These are phyloP conservation scores for Dissostichus mawsoni DNA, from an alignment of 2,113 vertebrate species.

Conservation along the genomic window DNA sequence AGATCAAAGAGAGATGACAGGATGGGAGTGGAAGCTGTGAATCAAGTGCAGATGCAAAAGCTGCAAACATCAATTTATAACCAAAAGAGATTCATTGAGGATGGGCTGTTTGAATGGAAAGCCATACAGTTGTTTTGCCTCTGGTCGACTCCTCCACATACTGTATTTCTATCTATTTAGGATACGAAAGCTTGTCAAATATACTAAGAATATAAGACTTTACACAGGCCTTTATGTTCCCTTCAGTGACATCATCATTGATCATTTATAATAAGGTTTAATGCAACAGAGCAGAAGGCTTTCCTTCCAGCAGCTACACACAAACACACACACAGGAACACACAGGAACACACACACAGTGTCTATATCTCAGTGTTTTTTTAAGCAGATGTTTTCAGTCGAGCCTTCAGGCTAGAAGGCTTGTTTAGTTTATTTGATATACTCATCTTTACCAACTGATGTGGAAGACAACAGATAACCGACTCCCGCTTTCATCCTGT, in stretches of 20 bases:
- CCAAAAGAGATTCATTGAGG: not conserved
- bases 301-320: conserved; percentile 16
- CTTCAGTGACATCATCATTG: conserved; percentile 43
- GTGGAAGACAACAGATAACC: conserved; percentile 42
- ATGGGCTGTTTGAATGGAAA: conserved; percentile 22
- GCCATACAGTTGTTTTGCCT: not conserved
- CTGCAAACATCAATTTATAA: not conserved
- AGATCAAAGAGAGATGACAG: conserved; percentile 21
- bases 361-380: too few species aligned
- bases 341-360: too few species aligned
- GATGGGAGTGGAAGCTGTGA: not conserved
- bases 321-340: not conserved
- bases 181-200: conserved; percentile 20
- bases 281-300: conserved; percentile 39
- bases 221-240: conserved; percentile 21
- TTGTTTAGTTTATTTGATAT: conserved; percentile 48
- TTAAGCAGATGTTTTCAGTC: conserved; percentile 52
- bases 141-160: conserved; percentile 13
- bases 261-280: conserved; percentile 56
- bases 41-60: conserved; percentile 7
- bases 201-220: conserved; percentile 21
- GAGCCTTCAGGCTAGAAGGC: conserved; percentile 43
- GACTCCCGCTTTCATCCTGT: not conserved
- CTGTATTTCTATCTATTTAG: conserved; percentile 21
- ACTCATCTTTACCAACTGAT: conserved; percentile 38